These are phyloP conservation scores for Spea hammondii DNA, from an alignment of 2,797 vertebrate genomes.

Conservation along the genomic window DNA sequence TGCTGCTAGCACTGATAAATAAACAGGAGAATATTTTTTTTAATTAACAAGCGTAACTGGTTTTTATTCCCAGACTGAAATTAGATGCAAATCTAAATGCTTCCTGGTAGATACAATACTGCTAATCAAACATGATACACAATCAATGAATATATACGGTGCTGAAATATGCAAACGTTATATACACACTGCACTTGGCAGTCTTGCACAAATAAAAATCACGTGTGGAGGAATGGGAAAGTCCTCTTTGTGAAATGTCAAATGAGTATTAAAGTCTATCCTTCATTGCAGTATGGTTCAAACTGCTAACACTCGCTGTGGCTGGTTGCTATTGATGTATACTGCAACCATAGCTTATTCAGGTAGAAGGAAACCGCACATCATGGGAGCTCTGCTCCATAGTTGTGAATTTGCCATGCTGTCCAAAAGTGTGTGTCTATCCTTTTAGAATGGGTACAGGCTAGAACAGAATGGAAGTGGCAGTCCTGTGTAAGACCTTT, in stretches of 20 bases:
- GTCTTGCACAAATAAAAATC: not conserved
- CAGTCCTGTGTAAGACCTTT: not conserved
- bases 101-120: not conserved
- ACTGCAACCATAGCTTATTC: no score
- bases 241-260: not conserved
- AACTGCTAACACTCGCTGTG: not conserved
- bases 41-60: conserved; percentile 2
- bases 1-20: conserved; percentile 7
- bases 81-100: not conserved
- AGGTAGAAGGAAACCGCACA: no score
- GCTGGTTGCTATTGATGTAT: not conserved
- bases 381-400: not conserved
- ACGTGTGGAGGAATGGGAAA: not conserved
- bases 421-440: no score
- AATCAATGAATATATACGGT: not conserved
- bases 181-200: not conserved
- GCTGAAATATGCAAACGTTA: not conserved
- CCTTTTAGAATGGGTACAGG: not conserved
- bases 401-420: not conserved
- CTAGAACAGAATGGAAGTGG: not conserved
- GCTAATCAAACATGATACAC: no score
- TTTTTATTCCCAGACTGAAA: not conserved
- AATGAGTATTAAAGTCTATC: not conserved
- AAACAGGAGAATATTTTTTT: not conserved
- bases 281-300: not conserved